Conservation (phyloP, 1,140 invertebrate species). For the Formica exsecta region DNA sequence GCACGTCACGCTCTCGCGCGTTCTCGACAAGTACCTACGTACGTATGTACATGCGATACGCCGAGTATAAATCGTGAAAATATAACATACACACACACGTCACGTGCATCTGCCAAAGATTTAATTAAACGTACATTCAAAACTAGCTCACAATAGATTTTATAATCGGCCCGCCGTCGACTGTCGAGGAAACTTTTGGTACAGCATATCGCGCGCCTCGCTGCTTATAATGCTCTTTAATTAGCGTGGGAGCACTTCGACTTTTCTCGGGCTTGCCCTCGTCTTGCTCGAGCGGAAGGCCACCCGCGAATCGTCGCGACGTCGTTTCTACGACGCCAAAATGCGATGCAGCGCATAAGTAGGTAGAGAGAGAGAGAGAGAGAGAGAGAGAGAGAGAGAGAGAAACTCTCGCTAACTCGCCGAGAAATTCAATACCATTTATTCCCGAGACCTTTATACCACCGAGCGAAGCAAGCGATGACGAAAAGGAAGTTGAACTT, state of each 20-base stretch:
- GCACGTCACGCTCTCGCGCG: not conserved
- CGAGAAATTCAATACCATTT: slow-evolving; percentile 44
- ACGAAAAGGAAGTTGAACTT: slow-evolving; percentile 37
- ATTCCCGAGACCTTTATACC: slow-evolving; percentile 51
- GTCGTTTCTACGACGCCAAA: not conserved
- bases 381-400: not conserved
- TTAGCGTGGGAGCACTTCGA: slow-evolving; percentile 64
- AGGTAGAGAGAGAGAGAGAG: not conserved
- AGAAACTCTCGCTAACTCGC: slow-evolving; percentile 8
- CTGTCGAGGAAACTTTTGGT: slow-evolving; percentile 58
- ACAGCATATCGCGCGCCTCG: slow-evolving; percentile 47
- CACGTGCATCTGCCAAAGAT: slow-evolving; percentile 61
- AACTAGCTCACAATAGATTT: slow-evolving; percentile 71
- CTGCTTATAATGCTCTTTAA: slow-evolving; percentile 72
- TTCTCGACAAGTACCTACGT: not conserved
- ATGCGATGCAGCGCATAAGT: slow-evolving; percentile 21
- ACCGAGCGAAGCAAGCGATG: slow-evolving; percentile 11
- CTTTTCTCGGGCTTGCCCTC: slow-evolving; percentile 54
- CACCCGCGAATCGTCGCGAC: not conserved
- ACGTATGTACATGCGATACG: slow-evolving; percentile 16
- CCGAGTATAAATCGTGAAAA: slow-evolving; percentile 30
- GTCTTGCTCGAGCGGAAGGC: not conserved
- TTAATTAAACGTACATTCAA: slow-evolving; percentile 75
- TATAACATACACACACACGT: slow-evolving; percentile 48
- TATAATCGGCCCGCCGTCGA: slow-evolving; percentile 42